Percentiles rank a stretch among this genome's conserved stretches.
These are phyloP conservation scores for Euphysa ruthae DNA, from an alignment of 30 jellyfish, hydroid and myxozoan genomes.

Conservation along the genomic window DNA sequence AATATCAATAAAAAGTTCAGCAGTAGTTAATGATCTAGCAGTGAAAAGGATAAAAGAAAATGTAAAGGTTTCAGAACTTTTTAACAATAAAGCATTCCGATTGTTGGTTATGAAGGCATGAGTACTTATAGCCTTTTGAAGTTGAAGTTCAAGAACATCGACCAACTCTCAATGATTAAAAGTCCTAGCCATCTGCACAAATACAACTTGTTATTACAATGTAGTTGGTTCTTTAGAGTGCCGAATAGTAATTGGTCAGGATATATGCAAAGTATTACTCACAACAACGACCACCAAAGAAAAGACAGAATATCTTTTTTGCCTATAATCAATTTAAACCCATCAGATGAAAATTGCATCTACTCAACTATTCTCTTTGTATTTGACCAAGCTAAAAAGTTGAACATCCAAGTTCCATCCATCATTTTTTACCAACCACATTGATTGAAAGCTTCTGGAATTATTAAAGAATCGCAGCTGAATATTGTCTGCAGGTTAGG, in stretches of 20 bases:
- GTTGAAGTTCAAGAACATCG: too few relatives aligned
- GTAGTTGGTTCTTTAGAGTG: too few relatives aligned
- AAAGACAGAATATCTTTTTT: slow-evolving; percentile 7
- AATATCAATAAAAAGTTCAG: neutral
- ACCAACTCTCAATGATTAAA: too few relatives aligned
- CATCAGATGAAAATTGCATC: slow-evolving; percentile 47
- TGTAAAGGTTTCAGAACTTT: too few relatives aligned
- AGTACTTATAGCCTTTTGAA: too few relatives aligned
- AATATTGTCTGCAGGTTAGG: slow-evolving; percentile 47
- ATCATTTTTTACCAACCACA: slow-evolving; percentile 52
- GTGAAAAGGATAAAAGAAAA: too few relatives aligned
- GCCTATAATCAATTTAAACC: slow-evolving; percentile 49
- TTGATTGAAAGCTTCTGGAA: slow-evolving; percentile 45
- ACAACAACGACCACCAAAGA: too few relatives aligned
- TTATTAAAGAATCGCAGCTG: slow-evolving; percentile 27
- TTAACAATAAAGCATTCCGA: too few relatives aligned
- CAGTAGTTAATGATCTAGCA: too few relatives aligned
- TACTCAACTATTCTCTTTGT: slow-evolving; percentile 38
- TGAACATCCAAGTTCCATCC: slow-evolving; percentile 17
- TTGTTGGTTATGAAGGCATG: too few relatives aligned
- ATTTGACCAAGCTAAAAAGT: slow-evolving; percentile 23
- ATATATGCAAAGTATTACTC: slow-evolving; percentile 26
- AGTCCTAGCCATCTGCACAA: too few relatives aligned
- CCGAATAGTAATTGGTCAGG: slow-evolving; percentile 53
- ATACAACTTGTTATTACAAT: too few relatives aligned